Evolutionary conservation across 2,797 vertebrate genomes (phyloP).

Genomic region (Parauchenoglanis ngamensis): DNA sequence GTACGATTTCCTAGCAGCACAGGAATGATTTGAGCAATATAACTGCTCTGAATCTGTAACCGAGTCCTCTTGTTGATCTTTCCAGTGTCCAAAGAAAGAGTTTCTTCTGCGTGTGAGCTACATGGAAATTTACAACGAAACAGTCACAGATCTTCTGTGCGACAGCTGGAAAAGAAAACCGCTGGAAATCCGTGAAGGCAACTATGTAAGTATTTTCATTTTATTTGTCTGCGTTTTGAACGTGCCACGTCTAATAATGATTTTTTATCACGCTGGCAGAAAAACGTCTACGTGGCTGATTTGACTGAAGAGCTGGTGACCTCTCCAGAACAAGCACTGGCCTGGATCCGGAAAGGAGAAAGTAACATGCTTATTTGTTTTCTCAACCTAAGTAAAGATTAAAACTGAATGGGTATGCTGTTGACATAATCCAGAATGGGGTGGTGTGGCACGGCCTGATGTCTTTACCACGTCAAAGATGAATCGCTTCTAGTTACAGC

Average conservation of each 20-base stretch:
- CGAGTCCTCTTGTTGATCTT: neutral
- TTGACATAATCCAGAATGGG: neutral
- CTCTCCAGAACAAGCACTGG: constrained; percentile 83
- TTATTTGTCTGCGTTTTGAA: rapidly evolving
- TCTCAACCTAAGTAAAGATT: neutral
- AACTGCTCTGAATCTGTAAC: neutral
- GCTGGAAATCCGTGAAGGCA: constrained; percentile 88
- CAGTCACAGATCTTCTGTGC: constrained; percentile 89
- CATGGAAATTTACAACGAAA: constrained; percentile 99
- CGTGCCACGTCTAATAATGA: neutral
- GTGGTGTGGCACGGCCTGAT: neutral
- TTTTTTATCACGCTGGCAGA: constrained; percentile 68
- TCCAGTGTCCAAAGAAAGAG: constrained; percentile 88
- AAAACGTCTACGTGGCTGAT: constrained; percentile 89
- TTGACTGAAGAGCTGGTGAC: constrained; percentile 91
- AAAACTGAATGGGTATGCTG: no score
- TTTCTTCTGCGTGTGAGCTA: constrained; percentile 95
- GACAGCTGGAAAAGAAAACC: constrained; percentile 89
- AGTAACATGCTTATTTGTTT: constrained; percentile 75
- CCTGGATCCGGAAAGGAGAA: constrained; percentile 93
- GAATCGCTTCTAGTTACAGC: neutral
- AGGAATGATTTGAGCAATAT: no score
- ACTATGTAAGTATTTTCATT: constrained; percentile 77
- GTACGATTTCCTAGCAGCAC: constrained; percentile 66
- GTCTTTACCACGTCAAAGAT: no score